A percentile compares a stretch with the other conserved stretches of the same genome.
phyloP scores from a whole-genome alignment of 1,140 invertebrate species.

The Scylla paramamosain region DNA sequence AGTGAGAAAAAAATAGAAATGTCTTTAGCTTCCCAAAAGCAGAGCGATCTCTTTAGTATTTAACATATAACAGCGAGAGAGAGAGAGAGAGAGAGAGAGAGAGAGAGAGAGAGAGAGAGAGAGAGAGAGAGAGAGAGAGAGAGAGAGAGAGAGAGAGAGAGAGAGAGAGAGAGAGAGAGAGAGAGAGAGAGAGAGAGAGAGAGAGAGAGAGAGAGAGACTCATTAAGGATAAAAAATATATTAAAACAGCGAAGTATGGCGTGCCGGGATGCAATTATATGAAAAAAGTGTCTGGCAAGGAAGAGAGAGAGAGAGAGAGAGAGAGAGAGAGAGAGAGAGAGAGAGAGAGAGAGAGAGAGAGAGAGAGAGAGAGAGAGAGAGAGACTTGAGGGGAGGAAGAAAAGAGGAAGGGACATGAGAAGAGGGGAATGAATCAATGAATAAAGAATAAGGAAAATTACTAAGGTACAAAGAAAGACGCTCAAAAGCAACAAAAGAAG shows the following conservation, averaged over 20 bases:
- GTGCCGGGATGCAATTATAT: too few species aligned
- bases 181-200: conserved; percentile 48
- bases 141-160: conserved; percentile 42
- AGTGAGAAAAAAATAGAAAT: too few species aligned
- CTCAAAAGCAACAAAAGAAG: not conserved
- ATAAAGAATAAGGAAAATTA: too few species aligned
- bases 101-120: conserved; percentile 59
- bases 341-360: conserved; percentile 39
- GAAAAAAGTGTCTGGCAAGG: not conserved
- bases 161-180: conserved; percentile 50
- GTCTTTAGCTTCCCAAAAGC: too few species aligned
- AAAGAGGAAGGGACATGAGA: not conserved
- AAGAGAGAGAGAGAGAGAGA: conserved; percentile 31
- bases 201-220: conserved; percentile 43
- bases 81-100: conserved; percentile 43
- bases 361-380: conserved; percentile 1
- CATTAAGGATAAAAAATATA: too few species aligned
- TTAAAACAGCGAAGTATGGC: too few species aligned
- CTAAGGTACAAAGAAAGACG: not conserved
- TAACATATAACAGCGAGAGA: not conserved
- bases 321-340: conserved; percentile 42
- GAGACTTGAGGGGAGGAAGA: not conserved
- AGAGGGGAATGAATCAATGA: not conserved
- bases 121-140: conserved; percentile 48
- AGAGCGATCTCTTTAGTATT: too few species aligned